Evolutionary conservation across 1,140 invertebrate species (phyloP).

Genomic region (Ectropis grisescens): DNA sequence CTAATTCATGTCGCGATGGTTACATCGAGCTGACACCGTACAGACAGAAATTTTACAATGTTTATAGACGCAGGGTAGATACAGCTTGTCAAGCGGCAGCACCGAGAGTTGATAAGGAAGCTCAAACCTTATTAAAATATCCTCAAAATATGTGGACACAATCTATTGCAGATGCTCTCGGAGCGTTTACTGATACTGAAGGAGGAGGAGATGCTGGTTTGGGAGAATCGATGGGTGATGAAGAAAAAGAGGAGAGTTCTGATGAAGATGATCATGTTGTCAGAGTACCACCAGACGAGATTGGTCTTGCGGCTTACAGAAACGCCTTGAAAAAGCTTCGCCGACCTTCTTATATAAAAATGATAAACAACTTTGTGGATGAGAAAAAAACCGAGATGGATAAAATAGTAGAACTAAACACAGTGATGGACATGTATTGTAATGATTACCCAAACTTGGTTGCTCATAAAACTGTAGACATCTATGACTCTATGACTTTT

Average conservation of each 20-base stretch:
- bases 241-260: conserved; percentile 19
- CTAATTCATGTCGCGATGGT: conserved; percentile 73
- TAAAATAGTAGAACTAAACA: conserved; percentile 69
- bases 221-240: conserved; percentile 7
- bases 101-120: conserved; percentile 47
- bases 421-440: conserved; percentile 75
- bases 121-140: conserved; percentile 76
- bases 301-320: conserved; percentile 31
- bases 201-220: conserved; percentile 28
- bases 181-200: conserved; percentile 29
- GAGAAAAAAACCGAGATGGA: conserved; percentile 31
- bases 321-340: conserved; percentile 39
- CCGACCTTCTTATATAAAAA: conserved; percentile 48
- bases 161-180: conserved; percentile 63
- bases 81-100: conserved; percentile 67
- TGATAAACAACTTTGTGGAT: conserved; percentile 35
- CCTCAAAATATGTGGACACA: conserved; percentile 78
- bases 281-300: conserved; percentile 31
- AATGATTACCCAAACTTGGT: conserved; percentile 74
- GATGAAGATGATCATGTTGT: conserved; percentile 30
- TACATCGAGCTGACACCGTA: conserved; percentile 74
- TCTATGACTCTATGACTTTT: conserved; percentile 58
- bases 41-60: conserved; percentile 71
- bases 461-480: conserved; percentile 39
- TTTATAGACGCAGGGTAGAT: conserved; percentile 71